phyloP scores from a whole-genome alignment of 2,888 invertebrate genomes.

The Cataglyphis albicans region DNA sequence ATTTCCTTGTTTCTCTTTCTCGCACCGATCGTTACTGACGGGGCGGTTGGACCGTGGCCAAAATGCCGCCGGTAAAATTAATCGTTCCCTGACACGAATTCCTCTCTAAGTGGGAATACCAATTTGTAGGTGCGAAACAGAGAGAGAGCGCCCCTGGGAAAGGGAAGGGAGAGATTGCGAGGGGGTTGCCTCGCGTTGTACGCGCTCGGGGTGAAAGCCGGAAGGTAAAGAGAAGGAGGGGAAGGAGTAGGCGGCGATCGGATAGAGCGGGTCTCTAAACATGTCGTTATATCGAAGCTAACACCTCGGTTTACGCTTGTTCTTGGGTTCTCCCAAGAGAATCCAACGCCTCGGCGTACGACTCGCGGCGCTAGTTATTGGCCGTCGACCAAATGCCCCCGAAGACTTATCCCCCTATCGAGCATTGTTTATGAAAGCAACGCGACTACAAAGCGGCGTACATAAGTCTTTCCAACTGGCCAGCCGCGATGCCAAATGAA shows the following conservation, averaged over 20 bases:
- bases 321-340: constrained; percentile 42
- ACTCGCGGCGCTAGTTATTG: constrained; percentile 38
- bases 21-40: constrained; percentile 61
- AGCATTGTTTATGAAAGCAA: constrained; percentile 53
- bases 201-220: constrained; percentile 43
- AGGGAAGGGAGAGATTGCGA: constrained; percentile 31
- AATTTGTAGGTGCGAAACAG: constrained; percentile 76
- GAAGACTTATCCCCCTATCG: constrained; percentile 51
- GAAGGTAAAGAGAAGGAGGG: constrained; percentile 16
- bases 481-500: constrained; percentile 29
- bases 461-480: constrained; percentile 20
- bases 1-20: constrained; percentile 58
- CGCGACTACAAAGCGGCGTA: constrained; percentile 35
- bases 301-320: constrained; percentile 50
- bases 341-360: background rate
- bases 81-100: constrained; percentile 84
- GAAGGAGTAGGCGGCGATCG: constrained; percentile 1
- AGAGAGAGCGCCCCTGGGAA: constrained; percentile 13
- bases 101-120: constrained; percentile 82
- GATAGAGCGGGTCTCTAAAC: constrained; percentile 54
- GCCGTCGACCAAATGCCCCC: constrained; percentile 55
- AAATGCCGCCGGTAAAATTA: constrained; percentile 82
- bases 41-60: constrained; percentile 78
- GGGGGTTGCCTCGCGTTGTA: constrained; percentile 16
- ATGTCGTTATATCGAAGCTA: constrained; percentile 63